Evolutionary conservation across 2,888 invertebrate genomes (phyloP).

Genomic region (Ophioninae sp.): DNA sequence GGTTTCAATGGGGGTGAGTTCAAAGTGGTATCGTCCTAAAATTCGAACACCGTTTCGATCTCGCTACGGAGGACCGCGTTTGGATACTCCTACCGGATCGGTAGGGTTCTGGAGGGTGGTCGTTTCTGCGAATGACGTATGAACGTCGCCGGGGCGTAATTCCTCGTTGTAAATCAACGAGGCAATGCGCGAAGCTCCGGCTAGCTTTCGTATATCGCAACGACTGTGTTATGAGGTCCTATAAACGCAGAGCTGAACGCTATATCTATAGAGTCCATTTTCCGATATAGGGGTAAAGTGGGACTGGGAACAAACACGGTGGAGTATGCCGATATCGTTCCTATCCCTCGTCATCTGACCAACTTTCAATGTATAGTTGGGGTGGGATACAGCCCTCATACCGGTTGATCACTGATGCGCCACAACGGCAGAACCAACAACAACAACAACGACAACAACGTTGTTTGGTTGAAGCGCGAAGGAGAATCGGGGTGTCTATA

Average conservation of each 20-base stretch:
- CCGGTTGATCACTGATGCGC: conserved; percentile 10
- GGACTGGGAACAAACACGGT: conserved; percentile 1
- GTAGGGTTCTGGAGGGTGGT: conserved; percentile 25
- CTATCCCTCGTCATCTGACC: conserved; percentile 53
- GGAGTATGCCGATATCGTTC: conserved; percentile 42
- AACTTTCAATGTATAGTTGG: conserved; percentile 37
- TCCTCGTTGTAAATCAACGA: conserved; percentile 73
- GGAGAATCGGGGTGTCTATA: conserved; percentile 13
- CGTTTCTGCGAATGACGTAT: conserved; percentile 72
- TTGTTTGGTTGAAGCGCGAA: neutral
- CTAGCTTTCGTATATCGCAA: conserved; percentile 69
- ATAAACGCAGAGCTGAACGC: conserved; percentile 66
- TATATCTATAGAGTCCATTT: conserved; percentile 31
- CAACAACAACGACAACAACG: conserved; percentile 13
- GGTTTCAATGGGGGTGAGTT: conserved; percentile 8
- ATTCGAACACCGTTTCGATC: conserved; percentile 34
- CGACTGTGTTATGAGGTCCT: conserved; percentile 70
- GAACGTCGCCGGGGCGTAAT: conserved; percentile 70
- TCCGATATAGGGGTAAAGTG: conserved; percentile 9
- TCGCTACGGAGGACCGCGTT: neutral
- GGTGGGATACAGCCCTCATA: conserved; percentile 13
- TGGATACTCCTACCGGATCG: conserved; percentile 34
- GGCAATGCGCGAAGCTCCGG: conserved; percentile 49
- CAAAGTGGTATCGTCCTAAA: conserved; percentile 25
- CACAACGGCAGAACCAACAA: conserved; percentile 25